Evolutionary conservation across 2,888 invertebrate genomes (phyloP), one percentile per base, ranked within the genome.

Genomic region (Pyrochroa serraticornis): DNA sequence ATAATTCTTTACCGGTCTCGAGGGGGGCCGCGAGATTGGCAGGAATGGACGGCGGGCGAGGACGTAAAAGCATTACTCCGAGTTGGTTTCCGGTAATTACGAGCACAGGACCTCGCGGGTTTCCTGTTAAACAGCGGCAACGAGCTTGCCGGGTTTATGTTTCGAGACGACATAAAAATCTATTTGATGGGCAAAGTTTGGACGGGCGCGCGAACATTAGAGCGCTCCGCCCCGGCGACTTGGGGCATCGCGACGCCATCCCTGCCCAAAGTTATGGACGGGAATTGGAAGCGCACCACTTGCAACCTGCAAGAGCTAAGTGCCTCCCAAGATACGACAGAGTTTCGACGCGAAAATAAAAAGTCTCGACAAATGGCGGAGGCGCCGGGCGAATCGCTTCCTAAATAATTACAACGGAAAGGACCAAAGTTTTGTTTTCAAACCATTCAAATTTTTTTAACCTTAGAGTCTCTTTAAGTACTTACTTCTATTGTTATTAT

Each of bases 151-250:
- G 66, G 61, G 63, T 68, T 67, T 66, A 69, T 68, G 69, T 68
- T 66, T 66, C 64, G 67, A 67, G 66, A 67, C 68, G 68, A 57
- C 64, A 65, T 66, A 69, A 69, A 69, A 69, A 69, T 69, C 66
- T 63, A 66, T 67, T 69, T 69, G 69, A 69, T 69, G 67, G 66
- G 56, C 56, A 65, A 69, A 69, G 59, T 67, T 69, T 68, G 64
- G 60, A 60, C 60, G 62, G 53, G 36, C 52, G 52, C 59, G 60
- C 58, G 66, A 62, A 65, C 67, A 66, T 64, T 66, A 68, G 54
- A 52, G 50, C 53, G 59, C 33, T 49, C 36, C 59, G 49, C 49
- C 54, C 46, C 54, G 35, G 14, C 58, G 45, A 47, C 47, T 58
- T 54, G 39, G 46, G 48, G 14, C 46, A 9, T 34, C 7, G 43